A percentile compares a stretch with the other conserved stretches of the same genome.
These are phyloP conservation scores for Tortrix viridana DNA, from an alignment of 2,888 invertebrate genomes.

Conservation along the genomic window DNA sequence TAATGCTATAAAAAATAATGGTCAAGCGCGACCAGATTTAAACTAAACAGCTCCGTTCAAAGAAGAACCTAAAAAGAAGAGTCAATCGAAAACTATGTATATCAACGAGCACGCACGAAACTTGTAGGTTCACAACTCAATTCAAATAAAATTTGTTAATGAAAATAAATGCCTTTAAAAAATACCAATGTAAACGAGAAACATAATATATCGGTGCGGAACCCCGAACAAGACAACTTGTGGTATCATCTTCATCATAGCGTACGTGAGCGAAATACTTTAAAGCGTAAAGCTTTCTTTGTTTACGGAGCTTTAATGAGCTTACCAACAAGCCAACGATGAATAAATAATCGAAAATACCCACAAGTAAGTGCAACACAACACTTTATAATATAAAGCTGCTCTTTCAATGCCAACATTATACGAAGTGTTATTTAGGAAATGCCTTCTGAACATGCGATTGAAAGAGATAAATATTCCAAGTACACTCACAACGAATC, in stretches of 20 bases:
- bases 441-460: background rate
- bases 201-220: slow-evolving; percentile 13
- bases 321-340: background rate
- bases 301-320: slow-evolving; percentile 5
- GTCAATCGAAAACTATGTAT: background rate
- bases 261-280: slow-evolving; percentile 29
- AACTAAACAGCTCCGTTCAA: slow-evolving; percentile 1
- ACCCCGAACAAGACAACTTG: slow-evolving; percentile 16
- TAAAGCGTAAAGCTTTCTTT: slow-evolving; percentile 11
- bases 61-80: background rate
- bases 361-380: too few species aligned
- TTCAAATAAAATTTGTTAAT: background rate
- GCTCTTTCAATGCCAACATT: too few species aligned
- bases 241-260: slow-evolving; percentile 29
- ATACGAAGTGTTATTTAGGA: too few species aligned
- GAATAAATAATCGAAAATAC: background rate
- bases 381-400: too few species aligned
- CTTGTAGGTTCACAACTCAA: background rate
- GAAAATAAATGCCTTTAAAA: background rate
- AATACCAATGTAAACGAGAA: background rate
- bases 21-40: slow-evolving; percentile 15
- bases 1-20: slow-evolving; percentile 23
- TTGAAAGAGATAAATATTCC: background rate
- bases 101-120: background rate
- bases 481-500: too few species aligned